Base-by-base conservation (phyloP, 2,888 invertebrate species). In the Ephialtes manifestator region DNA sequence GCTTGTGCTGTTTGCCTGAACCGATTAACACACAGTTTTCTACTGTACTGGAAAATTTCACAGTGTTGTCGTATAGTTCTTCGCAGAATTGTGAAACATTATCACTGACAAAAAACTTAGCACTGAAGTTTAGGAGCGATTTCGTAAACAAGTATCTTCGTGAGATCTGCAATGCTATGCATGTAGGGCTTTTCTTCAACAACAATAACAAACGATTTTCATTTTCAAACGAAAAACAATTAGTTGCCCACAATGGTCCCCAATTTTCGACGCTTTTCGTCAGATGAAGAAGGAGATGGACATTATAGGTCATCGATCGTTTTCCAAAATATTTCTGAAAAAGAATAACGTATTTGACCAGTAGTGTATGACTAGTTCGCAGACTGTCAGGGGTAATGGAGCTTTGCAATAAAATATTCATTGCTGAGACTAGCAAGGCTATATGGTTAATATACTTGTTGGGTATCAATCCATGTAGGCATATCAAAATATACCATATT, bases 361-460 rank as follows among this genome's bases (percentile, higher is more conserved):
- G 35, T 35, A 71, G 53, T 2, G 35, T n/a, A 10, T 71, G n/a
- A 31, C 53, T 31, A n/a, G 28, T 11, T 7, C 3, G 51, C 3
- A 71, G 13, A 31, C 31, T 53, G 31, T 53, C 51, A 4, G 4
- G n/a, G 8, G 72, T 58, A 43, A 72, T 58, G 7, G 58, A 39
- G n/a, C 55, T 55, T 58, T 72, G 58, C 24, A 72, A 24, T 43
- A 72, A 39, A 58, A 72, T 72, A 4, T 58, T n/a, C 4, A 72
- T 28, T 15, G 72, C 58, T 10, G 39, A 55, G 2, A 81, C 60
- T 4, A 85, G 74, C 51, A 82, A 31, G 2, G 72, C 48, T 20
- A 81, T 77, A 74, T 87, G 87, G 28, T 83, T 46, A 2, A 82
- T 77, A 80, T 83, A 87, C 77, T 75, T 83, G 4, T 24, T 35